Conservation (phyloP, 2,888 invertebrate genomes). For the Alitta virens region DNA sequence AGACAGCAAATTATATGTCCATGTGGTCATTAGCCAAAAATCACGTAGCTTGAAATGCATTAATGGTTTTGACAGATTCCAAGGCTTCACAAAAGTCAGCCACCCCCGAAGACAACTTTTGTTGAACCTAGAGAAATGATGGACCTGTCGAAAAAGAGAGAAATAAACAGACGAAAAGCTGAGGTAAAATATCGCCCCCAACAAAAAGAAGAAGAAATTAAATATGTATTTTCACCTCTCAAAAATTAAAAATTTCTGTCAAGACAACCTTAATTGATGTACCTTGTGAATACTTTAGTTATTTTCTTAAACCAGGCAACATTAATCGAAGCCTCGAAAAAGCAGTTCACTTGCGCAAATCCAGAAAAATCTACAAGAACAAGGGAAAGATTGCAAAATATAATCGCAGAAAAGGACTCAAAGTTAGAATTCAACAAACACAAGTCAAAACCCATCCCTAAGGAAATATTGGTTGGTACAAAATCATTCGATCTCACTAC, state of each 20-base stretch:
- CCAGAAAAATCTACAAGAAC: conserved; percentile 52
- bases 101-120: conserved; percentile 46
- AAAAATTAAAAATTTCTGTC: neutral
- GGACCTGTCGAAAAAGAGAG: conserved; percentile 34
- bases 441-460: conserved; percentile 43
- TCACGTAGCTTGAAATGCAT: too few species aligned
- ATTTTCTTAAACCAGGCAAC: conserved; percentile 37
- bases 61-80: conserved; percentile 49
- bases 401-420: conserved; percentile 40
- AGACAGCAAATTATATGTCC: too few species aligned
- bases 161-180: conserved; percentile 44
- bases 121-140: conserved; percentile 39
- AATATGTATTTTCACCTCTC: neutral
- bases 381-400: conserved; percentile 40
- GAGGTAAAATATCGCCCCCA: conserved; percentile 45
- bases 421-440: conserved; percentile 48
- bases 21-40: too few species aligned
- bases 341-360: conserved; percentile 53
- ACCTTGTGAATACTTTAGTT: neutral
- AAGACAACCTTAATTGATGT: neutral
- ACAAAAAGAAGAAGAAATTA: too few species aligned
- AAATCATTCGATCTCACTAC: too few species aligned
- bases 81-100: conserved; percentile 41
- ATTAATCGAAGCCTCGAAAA: conserved; percentile 48
- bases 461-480: conserved; percentile 43